Conservation (phyloP, 1,140 invertebrate genomes). For the Nebria ingens region DNA sequence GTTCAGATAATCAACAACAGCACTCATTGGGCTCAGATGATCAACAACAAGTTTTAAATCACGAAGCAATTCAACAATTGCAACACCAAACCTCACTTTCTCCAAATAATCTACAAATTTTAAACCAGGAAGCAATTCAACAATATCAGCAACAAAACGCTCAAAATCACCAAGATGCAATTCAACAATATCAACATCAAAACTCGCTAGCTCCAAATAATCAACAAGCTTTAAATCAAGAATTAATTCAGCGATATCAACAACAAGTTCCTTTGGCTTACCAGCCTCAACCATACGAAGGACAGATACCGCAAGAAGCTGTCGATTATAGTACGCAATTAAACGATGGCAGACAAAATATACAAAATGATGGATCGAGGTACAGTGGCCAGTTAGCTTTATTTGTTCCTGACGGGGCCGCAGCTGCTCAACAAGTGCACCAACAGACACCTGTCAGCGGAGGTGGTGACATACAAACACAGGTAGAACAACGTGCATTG, state of each 20-base stretch:
- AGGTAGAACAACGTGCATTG: not conserved
- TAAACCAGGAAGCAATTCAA: no score
- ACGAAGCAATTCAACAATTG: no score
- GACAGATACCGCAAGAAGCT: not conserved
- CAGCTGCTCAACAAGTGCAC: not conserved
- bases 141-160: no score
- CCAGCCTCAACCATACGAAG: not conserved
- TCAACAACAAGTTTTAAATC: not conserved
- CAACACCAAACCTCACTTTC: no score
- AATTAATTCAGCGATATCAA: not conserved
- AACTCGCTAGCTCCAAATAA: not conserved
- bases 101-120: no score
- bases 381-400: not conserved
- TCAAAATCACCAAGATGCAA: no score
- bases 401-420: not conserved
- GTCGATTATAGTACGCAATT: not conserved
- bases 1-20: not conserved
- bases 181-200: no score
- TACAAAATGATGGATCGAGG: not conserved
- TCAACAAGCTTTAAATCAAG: constrained; percentile 1
- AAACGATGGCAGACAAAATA: not conserved
- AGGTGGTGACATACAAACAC: not conserved
- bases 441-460: not conserved
- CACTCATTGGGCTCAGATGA: not conserved
- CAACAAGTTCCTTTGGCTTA: not conserved